phyloP scores from a whole-genome alignment of 2,888 invertebrate genomes.

The Cordilura impudica region DNA sequence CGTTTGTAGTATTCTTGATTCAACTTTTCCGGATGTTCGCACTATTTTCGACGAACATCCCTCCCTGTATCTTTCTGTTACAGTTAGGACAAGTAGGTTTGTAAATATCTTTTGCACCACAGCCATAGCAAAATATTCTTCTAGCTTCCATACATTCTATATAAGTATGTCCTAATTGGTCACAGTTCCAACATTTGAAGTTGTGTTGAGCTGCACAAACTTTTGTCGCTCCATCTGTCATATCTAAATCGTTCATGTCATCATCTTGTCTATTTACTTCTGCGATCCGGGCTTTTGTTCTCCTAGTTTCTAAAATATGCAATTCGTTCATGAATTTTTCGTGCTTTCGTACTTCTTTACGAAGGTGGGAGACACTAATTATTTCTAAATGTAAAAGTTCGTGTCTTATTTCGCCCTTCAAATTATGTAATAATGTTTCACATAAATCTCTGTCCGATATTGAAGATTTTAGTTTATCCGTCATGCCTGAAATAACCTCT shows the following conservation, averaged over 20 bases:
- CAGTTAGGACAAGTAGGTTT: slow-evolving; percentile 17
- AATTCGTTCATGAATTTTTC: slow-evolving; percentile 1
- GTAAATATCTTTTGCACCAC: slow-evolving; percentile 9
- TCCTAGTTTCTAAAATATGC: not conserved
- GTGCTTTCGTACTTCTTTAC: not conserved
- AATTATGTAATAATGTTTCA: not conserved
- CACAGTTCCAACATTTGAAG: slow-evolving; percentile 16
- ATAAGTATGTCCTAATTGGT: not conserved
- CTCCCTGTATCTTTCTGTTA: not conserved
- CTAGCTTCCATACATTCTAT: not conserved
- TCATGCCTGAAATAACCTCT: not conserved
- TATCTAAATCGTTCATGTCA: not conserved
- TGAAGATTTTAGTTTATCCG: not conserved
- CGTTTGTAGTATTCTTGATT: too few species aligned
- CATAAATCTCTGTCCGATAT: slow-evolving; percentile 8
- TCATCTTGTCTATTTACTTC: not conserved
- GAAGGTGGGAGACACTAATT: not conserved
- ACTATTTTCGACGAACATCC: slow-evolving; percentile 31
- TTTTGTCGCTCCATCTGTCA: not conserved
- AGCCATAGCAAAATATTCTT: slow-evolving; percentile 21
- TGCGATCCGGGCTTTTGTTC: not conserved
- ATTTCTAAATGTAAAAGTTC: not conserved
- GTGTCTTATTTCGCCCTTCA: slow-evolving; percentile 6
- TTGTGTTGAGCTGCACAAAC: not conserved
- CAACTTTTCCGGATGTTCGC: not conserved